Conservation (phyloP, 2,113 vertebrate species). For the Nothoprocta perdicaria region DNA sequence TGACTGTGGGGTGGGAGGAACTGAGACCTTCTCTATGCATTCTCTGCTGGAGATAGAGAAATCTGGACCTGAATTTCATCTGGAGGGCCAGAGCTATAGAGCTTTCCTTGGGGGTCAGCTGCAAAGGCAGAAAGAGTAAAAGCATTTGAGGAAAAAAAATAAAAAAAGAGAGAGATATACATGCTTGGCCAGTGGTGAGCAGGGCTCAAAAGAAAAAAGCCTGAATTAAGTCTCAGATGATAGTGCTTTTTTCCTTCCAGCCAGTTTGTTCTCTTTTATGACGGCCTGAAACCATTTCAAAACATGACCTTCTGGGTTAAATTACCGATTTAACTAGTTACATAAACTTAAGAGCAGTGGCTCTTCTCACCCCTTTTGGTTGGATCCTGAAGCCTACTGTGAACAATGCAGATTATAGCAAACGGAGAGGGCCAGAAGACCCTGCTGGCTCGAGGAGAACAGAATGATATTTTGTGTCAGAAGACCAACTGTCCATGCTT, state of each 20-base stretch:
- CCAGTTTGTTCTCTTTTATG: conserved; percentile 19
- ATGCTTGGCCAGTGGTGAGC: not conserved
- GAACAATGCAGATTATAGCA: not conserved
- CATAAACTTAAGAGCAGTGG: not conserved
- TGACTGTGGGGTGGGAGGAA: not conserved
- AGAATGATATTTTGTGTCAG: not conserved
- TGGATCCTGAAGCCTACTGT: conserved; percentile 13
- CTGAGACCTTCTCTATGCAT: not conserved
- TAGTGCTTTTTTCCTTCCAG: conserved; percentile 5
- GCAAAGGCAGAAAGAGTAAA: conserved; percentile 3
- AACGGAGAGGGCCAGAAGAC: not conserved
- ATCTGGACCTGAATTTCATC: not conserved
- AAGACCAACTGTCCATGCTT: not conserved
- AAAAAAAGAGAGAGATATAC: not conserved
- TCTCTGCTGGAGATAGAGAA: not conserved
- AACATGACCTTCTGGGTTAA: not conserved
- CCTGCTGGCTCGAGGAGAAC: not conserved
- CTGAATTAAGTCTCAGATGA: not conserved
- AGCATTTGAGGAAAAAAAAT: not conserved
- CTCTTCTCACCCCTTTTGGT: not conserved
- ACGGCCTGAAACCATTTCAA: conserved; percentile 29
- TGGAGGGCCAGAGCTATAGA: not conserved
- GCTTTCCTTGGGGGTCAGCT: not conserved
- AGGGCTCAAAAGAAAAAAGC: conserved; percentile 13
- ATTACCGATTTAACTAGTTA: conserved; percentile 24